phyloP scores from a whole-genome alignment of 2,797 vertebrate species.

The Mastacembelus armatus region DNA sequence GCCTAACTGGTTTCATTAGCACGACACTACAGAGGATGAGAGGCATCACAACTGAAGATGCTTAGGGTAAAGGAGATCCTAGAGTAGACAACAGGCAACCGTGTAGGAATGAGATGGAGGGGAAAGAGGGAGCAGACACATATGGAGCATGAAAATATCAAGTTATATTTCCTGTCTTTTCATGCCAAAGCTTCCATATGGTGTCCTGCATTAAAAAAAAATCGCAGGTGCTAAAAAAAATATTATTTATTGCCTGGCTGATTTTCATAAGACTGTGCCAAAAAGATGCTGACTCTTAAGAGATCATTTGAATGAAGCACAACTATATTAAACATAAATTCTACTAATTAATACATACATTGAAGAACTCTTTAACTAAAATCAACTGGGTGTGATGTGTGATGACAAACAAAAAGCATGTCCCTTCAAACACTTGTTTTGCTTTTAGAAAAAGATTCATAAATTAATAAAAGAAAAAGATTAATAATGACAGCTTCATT shows the following conservation, averaged over 20 bases:
- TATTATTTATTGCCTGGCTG: no score
- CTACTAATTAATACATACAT: not conserved
- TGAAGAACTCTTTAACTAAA: no score
- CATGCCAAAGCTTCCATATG: not conserved
- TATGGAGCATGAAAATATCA: not conserved
- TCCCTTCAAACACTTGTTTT: not conserved
- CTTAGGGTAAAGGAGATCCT: constrained; percentile 28
- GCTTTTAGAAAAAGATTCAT: constrained; percentile 12
- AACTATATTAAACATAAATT: no score
- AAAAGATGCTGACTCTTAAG: not conserved
- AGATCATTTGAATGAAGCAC: no score
- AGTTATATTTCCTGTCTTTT: not conserved
- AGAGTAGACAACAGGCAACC: constrained; percentile 23
- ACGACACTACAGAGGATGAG: constrained; percentile 43
- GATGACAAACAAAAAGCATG: not conserved
- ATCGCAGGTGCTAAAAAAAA: no score
- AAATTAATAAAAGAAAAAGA: no score
- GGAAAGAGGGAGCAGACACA: constrained; percentile 4
- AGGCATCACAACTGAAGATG: constrained; percentile 47
- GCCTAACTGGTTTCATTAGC: constrained; percentile 63
- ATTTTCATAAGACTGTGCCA: not conserved
- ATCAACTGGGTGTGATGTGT: not conserved
- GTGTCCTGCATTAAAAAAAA: not conserved
- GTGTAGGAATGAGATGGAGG: constrained; percentile 10
- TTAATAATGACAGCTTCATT: not conserved